Evolutionary conservation across 2,113 vertebrate species (phyloP).

Genomic region (Equus quagga): DNA sequence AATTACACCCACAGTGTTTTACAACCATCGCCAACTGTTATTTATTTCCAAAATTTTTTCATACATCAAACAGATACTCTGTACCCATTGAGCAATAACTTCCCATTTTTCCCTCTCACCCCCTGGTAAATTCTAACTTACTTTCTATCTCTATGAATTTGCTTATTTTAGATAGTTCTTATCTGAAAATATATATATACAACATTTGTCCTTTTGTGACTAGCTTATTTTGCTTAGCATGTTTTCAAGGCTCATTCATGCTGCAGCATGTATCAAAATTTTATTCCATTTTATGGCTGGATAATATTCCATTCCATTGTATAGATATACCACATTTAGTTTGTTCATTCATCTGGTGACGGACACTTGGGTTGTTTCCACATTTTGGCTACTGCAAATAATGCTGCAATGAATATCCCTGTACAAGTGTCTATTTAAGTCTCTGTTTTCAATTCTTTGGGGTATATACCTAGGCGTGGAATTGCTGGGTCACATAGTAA

Average conservation of each 20-base stretch:
- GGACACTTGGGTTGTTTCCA: neutral
- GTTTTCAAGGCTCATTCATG: neutral
- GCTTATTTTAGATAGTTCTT: neutral
- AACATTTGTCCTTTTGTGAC: neutral
- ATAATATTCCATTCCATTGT: neutral
- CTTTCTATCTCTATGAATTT: neutral
- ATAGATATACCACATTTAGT: neutral
- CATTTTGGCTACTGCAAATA: neutral
- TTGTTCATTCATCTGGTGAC: neutral
- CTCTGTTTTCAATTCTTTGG: neutral
- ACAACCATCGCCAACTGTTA: neutral
- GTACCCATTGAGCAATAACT: neutral
- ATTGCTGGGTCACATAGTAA: neutral
- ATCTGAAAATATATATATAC: neutral
- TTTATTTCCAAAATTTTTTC: neutral
- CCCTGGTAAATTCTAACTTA: neutral
- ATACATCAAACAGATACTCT: neutral
- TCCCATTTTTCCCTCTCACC: neutral
- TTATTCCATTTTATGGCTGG: neutral
- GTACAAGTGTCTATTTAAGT: neutral
- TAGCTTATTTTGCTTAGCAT: neutral
- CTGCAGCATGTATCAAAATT: neutral
- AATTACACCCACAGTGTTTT: neutral
- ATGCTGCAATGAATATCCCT: neutral
- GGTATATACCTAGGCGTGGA: neutral